Percentiles rank a stretch among this genome's conserved stretches.
Evolutionary conservation across 2,113 vertebrate genomes (phyloP).

Genomic region (Gobiocypris rarus): DNA sequence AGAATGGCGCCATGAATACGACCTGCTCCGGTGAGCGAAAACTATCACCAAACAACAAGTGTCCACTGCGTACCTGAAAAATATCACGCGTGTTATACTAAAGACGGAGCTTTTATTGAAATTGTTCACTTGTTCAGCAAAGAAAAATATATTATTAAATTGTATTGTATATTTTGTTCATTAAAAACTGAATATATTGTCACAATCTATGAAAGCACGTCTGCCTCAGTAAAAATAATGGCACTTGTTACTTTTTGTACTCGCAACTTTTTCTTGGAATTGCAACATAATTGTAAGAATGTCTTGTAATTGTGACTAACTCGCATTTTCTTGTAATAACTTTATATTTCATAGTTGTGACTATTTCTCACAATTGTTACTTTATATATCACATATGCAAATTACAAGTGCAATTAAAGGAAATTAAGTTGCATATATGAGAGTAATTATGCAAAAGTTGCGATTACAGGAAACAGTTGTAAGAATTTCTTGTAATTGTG

Average conservation of each 20-base stretch:
- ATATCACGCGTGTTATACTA: neutral
- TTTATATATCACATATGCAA: neutral
- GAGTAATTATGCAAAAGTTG: too few relatives aligned
- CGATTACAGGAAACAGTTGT: neutral
- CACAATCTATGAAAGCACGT: neutral
- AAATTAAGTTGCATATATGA: too few relatives aligned
- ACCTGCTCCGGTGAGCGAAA: neutral
- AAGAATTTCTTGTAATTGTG: neutral
- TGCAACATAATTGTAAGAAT: neutral
- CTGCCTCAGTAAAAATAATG: neutral
- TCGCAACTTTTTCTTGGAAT: neutral
- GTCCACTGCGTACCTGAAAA: neutral
- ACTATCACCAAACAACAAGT: constrained; percentile 22
- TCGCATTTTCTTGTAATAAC: too few relatives aligned
- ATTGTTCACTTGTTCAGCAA: constrained; percentile 2
- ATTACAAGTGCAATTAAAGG: too few relatives aligned
- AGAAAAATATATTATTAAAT: neutral
- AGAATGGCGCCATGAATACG: neutral
- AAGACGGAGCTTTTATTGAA: neutral
- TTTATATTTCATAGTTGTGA: neutral
- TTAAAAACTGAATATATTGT: neutral
- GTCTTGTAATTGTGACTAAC: neutral
- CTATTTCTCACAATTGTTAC: neutral
- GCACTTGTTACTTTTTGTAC: neutral
- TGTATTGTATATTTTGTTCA: neutral